Conservation (phyloP, 2,797 vertebrate species). For the Rhinogobio ventralis region DNA sequence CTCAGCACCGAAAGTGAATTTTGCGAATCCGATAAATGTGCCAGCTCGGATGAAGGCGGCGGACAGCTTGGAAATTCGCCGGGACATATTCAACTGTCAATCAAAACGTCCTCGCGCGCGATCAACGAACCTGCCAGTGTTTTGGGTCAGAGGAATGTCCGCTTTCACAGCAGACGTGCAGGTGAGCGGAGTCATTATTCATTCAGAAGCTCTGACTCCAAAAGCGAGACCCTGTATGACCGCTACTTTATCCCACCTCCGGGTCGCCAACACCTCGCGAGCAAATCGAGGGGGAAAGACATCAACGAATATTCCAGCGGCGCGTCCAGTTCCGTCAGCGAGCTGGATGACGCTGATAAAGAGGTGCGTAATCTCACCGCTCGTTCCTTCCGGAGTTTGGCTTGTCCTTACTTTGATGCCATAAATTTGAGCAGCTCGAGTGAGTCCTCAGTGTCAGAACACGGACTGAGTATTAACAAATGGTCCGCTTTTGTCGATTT, state of each 20-base stretch:
- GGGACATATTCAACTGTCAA: conserved; percentile 88
- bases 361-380: conserved; percentile 96
- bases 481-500: conserved; percentile 93
- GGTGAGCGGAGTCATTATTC: conserved; percentile 86
- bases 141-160: conserved; percentile 75
- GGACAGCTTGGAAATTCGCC: conserved; percentile 74
- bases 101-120: conserved; percentile 86
- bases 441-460: conserved; percentile 91
- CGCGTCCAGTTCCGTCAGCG: conserved; percentile 94
- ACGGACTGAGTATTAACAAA: conserved; percentile 84
- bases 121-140: conserved; percentile 83
- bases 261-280: conserved; percentile 87
- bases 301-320: conserved; percentile 93
- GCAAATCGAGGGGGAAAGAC: conserved; percentile 82
- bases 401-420: conserved; percentile 94
- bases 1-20: conserved; percentile 83
- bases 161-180: conserved; percentile 80
- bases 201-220: conserved; percentile 80
- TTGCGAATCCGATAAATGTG: conserved; percentile 78
- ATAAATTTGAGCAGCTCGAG: conserved; percentile 89
- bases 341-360: conserved; percentile 96
- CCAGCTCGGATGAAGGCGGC: conserved; percentile 78
- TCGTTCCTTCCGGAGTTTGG: conserved; percentile 93
- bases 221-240: conserved; percentile 76
- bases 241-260: conserved; percentile 85